phyloP scores from a whole-genome alignment of 2,888 invertebrate genomes.

The Drosophila colorata region DNA sequence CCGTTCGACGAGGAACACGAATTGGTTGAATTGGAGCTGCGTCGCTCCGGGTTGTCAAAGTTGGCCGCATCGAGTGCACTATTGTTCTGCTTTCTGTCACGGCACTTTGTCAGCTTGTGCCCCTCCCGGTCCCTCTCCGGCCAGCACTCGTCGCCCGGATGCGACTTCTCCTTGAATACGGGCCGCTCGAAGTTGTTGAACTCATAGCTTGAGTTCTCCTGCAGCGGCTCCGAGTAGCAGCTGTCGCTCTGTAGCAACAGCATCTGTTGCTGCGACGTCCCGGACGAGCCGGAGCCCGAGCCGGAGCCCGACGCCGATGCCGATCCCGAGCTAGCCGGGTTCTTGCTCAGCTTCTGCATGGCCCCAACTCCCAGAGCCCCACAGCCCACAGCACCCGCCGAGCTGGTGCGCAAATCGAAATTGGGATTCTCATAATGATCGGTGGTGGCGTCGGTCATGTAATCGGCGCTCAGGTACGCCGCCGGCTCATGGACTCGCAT shows the following conservation, averaged over 20 bases:
- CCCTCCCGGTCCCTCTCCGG: conserved; percentile 45
- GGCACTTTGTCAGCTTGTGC: conserved; percentile 39
- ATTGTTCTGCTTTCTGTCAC: conserved; percentile 50
- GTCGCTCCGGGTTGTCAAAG: conserved; percentile 82
- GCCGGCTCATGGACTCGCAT: conserved; percentile 36
- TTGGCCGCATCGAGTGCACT: conserved; percentile 69
- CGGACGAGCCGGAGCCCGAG: conserved; percentile 63
- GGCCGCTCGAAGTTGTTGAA: conserved; percentile 89
- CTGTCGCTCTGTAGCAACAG: conserved; percentile 79
- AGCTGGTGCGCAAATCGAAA: conserved; percentile 78
- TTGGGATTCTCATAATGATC: conserved; percentile 86
- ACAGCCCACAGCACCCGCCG: conserved; percentile 25
- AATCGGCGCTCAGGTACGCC: conserved; percentile 66
- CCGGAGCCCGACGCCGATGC: conserved; percentile 55
- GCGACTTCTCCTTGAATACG: conserved; percentile 82
- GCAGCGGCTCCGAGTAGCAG: conserved; percentile 85
- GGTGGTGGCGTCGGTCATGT: conserved; percentile 79
- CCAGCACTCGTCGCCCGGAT: conserved; percentile 59
- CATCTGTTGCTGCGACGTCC: conserved; percentile 78
- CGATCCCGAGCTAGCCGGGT: conserved; percentile 60
- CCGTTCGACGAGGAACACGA: conserved; percentile 79
- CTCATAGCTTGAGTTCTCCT: conserved; percentile 80
- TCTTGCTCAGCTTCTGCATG: conserved; percentile 61
- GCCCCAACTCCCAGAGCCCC: conserved; percentile 20
- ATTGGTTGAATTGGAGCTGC: conserved; percentile 84